Evolutionary conservation across 2,113 vertebrate genomes (phyloP).

Genomic region (Mormyrus lacerda): DNA sequence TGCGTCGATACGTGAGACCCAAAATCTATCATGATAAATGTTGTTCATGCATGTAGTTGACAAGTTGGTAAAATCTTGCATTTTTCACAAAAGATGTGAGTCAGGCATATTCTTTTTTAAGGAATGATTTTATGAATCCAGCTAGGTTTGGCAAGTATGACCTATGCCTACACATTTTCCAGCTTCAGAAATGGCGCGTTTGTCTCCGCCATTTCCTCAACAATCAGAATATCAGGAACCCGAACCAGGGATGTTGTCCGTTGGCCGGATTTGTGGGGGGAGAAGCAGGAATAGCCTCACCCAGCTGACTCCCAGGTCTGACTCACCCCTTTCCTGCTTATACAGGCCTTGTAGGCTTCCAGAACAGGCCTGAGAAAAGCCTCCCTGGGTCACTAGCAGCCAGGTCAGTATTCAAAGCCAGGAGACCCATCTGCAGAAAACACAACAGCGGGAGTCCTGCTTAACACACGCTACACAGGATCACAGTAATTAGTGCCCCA

Average conservation of each 20-base stretch:
- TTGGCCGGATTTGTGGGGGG: not conserved
- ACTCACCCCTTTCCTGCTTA: constrained; percentile 17
- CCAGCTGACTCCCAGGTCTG: not conserved
- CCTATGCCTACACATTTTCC: not conserved
- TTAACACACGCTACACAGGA: not conserved
- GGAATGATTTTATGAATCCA: not conserved
- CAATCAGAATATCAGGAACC: not conserved
- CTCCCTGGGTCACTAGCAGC: not conserved
- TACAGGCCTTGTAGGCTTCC: not conserved
- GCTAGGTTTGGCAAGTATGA: not conserved
- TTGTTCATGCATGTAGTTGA: not conserved
- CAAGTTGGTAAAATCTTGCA: not conserved
- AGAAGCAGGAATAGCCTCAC: constrained; percentile 26
- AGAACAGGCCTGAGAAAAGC: not conserved
- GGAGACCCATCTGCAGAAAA: not conserved
- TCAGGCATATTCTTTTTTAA: not conserved
- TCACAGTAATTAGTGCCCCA: not conserved
- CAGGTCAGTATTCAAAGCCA: not conserved
- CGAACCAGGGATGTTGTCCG: not conserved
- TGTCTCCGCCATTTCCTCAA: not conserved
- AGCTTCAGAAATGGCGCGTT: not conserved
- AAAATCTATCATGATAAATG: not conserved
- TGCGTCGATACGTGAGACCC: not conserved
- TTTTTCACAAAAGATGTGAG: not conserved
- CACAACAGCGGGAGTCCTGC: not conserved